Evolutionary conservation across 2,113 vertebrate species (phyloP).

Genomic region (Octodon degus): DNA sequence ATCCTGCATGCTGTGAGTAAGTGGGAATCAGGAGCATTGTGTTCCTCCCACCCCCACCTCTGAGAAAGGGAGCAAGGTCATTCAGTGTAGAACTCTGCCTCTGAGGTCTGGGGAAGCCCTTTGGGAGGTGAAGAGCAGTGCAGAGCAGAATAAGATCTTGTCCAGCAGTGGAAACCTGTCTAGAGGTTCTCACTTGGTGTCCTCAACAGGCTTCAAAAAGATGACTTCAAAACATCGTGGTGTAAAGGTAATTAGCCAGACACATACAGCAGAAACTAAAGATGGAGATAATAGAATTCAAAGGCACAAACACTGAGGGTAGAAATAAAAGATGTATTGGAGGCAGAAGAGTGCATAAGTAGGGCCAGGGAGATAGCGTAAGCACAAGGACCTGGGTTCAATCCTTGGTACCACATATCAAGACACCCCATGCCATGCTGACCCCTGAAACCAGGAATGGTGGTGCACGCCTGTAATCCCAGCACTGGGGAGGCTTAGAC

Average conservation of each 20-base stretch:
- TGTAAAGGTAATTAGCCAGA: background rate
- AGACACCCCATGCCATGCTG: too few relatives aligned
- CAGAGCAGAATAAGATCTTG: background rate
- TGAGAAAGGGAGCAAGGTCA: background rate
- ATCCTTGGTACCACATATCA: too few relatives aligned
- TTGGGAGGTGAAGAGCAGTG: background rate
- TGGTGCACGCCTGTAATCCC: too few relatives aligned
- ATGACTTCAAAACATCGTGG: background rate
- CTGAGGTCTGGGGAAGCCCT: too few relatives aligned
- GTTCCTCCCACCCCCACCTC: background rate
- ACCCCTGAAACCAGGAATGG: too few relatives aligned
- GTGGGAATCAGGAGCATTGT: background rate
- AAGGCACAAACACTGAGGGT: background rate
- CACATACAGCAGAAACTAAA: background rate
- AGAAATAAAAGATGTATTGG: background rate
- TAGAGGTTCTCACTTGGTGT: background rate
- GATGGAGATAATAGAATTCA: background rate
- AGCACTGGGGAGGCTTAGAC: too few relatives aligned
- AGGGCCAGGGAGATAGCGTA: too few relatives aligned
- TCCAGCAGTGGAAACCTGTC: background rate
- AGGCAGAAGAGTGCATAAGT: background rate
- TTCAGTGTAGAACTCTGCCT: background rate
- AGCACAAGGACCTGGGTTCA: too few relatives aligned
- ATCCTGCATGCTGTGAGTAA: background rate
- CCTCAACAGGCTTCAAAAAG: background rate